Evolutionary conservation across 2,797 vertebrate species (phyloP).

Genomic region (Acanthurus tractus): DNA sequence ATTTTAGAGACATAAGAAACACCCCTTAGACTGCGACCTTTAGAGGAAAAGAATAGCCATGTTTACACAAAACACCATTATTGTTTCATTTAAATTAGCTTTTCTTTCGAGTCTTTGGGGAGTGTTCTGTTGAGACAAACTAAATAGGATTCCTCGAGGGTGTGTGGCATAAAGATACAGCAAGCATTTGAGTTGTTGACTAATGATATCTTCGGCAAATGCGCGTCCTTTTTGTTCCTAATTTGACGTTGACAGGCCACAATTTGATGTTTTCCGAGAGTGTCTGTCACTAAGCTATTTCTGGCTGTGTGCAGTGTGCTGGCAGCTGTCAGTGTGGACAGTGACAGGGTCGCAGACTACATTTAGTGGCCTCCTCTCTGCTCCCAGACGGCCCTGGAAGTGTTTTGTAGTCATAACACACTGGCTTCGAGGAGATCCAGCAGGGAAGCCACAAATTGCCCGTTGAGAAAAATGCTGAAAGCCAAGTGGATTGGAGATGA

Average conservation of each 20-base stretch:
- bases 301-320: slow-evolving; percentile 66
- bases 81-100: slow-evolving; percentile 66
- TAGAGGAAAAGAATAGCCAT: slow-evolving; percentile 63
- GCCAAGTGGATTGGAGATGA: slow-evolving; percentile 85
- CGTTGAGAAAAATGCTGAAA: slow-evolving; percentile 81
- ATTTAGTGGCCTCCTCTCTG: slow-evolving; percentile 77
- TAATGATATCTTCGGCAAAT: slow-evolving; percentile 66
- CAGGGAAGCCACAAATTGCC: slow-evolving; percentile 84
- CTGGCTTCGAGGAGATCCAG: slow-evolving; percentile 78
- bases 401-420: slow-evolving; percentile 83
- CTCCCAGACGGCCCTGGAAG: slow-evolving; percentile 76
- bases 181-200: slow-evolving; percentile 57
- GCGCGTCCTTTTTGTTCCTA: slow-evolving; percentile 61
- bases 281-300: slow-evolving; percentile 80
- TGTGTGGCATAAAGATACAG: slow-evolving; percentile 32
- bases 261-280: slow-evolving; percentile 74
- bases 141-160: slow-evolving; percentile 41
- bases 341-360: slow-evolving; percentile 74
- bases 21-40: slow-evolving; percentile 69
- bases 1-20: slow-evolving; percentile 69
- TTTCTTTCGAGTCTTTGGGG: slow-evolving; percentile 36
- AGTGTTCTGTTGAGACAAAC: slow-evolving; percentile 47
- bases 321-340: slow-evolving; percentile 77
- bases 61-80: slow-evolving; percentile 72
- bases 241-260: slow-evolving; percentile 67